Conservation (phyloP, 2,797 vertebrate genomes). For the Otus scops region DNA sequence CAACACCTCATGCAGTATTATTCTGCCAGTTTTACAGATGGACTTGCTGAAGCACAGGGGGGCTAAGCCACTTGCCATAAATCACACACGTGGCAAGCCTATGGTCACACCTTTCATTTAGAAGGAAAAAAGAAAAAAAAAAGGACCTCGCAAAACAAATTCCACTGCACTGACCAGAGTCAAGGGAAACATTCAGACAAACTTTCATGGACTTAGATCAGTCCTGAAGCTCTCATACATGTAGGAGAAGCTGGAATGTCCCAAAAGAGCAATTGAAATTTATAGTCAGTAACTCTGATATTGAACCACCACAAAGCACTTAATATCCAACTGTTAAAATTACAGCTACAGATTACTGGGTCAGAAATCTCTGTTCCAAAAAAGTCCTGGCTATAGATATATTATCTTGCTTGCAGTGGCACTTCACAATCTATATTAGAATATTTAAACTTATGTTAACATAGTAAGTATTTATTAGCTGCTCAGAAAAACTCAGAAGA, state of each 20-base stretch:
- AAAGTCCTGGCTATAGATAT: not conserved
- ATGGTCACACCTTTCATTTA: fast-evolving
- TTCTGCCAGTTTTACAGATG: not conserved
- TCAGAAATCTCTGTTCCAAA: constrained; percentile 13
- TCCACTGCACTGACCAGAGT: not conserved
- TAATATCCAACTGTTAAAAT: not conserved
- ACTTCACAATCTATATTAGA: not conserved
- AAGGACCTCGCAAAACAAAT: not conserved
- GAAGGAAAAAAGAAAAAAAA: not conserved
- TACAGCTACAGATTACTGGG: not conserved
- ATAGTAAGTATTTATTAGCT: not conserved
- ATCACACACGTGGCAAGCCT: not conserved
- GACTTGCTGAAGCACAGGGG: not conserved
- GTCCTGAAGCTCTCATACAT: not conserved
- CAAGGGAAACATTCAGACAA: not conserved
- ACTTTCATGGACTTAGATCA: not conserved
- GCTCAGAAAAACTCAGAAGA: not conserved
- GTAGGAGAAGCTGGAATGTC: not conserved
- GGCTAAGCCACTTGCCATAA: not conserved
- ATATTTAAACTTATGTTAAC: not conserved
- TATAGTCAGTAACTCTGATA: constrained; percentile 1
- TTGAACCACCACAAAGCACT: constrained; percentile 39
- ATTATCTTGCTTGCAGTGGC: not conserved
- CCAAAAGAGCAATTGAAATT: constrained; percentile 28
- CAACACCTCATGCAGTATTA: not conserved